Percentiles rank a stretch among this genome's conserved stretches.
Evolutionary conservation across 2,797 vertebrate species (phyloP).

Genomic region (Chelon labrosus): DNA sequence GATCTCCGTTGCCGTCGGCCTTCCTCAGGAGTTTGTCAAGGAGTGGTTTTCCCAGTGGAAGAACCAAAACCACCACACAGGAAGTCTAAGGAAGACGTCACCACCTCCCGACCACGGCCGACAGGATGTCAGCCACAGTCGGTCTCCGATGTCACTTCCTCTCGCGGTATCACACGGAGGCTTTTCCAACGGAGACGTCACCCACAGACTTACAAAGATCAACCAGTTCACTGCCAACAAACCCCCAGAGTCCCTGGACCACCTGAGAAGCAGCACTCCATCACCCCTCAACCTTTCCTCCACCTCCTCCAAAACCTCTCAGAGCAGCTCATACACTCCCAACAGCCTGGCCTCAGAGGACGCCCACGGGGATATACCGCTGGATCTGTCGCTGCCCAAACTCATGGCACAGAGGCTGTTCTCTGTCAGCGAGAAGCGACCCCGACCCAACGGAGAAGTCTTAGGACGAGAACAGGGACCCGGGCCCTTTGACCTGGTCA

Average conservation of each 20-base stretch:
- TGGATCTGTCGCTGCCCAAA: conserved; percentile 99
- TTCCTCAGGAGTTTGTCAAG: conserved; percentile 97
- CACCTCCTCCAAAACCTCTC: conserved; percentile 96
- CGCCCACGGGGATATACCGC: conserved; percentile 90
- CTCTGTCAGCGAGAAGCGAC: conserved; percentile 88
- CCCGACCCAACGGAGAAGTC: conserved; percentile 86
- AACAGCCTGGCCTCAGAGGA: conserved; percentile 96
- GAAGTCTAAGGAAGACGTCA: conserved; percentile 85
- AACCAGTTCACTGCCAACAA: conserved; percentile 91
- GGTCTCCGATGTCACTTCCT: conserved; percentile 85
- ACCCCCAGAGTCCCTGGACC: conserved; percentile 86
- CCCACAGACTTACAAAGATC: conserved; percentile 91
- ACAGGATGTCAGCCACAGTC: conserved; percentile 85
- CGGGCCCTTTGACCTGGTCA: conserved; percentile 91
- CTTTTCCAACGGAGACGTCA: conserved; percentile 89
- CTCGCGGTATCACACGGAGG: conserved; percentile 80
- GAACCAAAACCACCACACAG: conserved; percentile 85
- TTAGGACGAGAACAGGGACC: conserved; percentile 87
- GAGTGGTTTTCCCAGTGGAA: conserved; percentile 97
- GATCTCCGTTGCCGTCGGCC: conserved; percentile 96
- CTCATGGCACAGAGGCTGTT: conserved; percentile 89
- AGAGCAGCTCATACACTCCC: conserved; percentile 96
- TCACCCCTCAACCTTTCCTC: conserved; percentile 98
- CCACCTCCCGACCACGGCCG: conserved; percentile 88
- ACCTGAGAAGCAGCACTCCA: conserved; percentile 93